Percentiles rank a stretch among this genome's conserved stretches.
phyloP scores from a whole-genome alignment of 37 sponge, comb jelly and placozoan genomes.

The Geodia barretti region DNA sequence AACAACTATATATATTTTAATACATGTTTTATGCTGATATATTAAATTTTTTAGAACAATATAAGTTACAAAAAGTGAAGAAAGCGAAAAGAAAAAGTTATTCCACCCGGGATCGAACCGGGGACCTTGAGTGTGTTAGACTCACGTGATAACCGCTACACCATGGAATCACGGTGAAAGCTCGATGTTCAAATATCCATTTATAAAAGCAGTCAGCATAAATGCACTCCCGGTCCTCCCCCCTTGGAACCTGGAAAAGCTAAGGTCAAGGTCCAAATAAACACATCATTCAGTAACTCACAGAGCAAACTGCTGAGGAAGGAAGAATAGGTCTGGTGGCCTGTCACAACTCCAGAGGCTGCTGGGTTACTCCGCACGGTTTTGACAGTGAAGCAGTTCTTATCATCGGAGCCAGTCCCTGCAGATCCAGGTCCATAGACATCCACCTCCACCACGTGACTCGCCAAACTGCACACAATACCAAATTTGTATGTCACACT shows the following conservation, averaged over 20 bases:
- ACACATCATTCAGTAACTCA: constrained; percentile 11
- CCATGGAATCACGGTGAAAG: constrained; percentile 34
- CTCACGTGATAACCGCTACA: constrained; percentile 73
- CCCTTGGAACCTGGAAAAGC: constrained; percentile 44
- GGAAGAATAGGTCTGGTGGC: constrained; percentile 83
- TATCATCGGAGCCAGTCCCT: not conserved
- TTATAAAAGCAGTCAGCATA: constrained; percentile 48
- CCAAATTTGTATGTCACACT: too few species aligned
- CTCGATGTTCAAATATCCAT: not conserved
- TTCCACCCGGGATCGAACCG: constrained; percentile 68
- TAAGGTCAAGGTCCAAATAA: not conserved
- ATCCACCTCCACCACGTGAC: constrained; percentile 78
- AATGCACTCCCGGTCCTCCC: constrained; percentile 69
- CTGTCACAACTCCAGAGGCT: constrained; percentile 78
- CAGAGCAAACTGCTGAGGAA: constrained; percentile 81
- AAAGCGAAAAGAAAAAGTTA: constrained; percentile 22
- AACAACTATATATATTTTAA: not conserved
- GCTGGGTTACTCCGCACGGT: constrained; percentile 79
- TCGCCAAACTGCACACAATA: constrained; percentile 44
- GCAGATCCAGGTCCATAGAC: constrained; percentile 70
- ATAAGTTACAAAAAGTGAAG: not conserved
- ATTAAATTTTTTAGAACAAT: not conserved
- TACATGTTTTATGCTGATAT: not conserved
- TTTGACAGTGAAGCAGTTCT: constrained; percentile 60
- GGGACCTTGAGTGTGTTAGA: constrained; percentile 72